Base-by-base conservation (phyloP, 2,113 vertebrate genomes). In the Tetraodon nigroviridis region DNA sequence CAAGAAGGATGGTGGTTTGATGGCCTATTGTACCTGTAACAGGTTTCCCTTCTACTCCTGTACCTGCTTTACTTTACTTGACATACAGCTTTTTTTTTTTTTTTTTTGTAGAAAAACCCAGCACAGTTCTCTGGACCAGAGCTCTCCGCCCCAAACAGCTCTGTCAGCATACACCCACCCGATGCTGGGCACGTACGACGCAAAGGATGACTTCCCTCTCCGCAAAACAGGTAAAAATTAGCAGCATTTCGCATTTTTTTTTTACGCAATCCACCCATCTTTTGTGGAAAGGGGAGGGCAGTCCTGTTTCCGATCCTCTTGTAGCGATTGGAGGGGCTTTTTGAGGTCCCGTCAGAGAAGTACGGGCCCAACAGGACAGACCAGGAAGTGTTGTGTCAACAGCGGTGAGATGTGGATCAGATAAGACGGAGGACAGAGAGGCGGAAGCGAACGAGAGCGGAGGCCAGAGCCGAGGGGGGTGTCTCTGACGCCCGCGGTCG, bases 101-200 rank as follows among this genome's bases (percentile, higher is more conserved):
- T 2, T 17, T 52, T 16, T 40, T 51, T 59, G 57, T 82, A 99
- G 97, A 91, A 98, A 97, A 85, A 98, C 96, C 0, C 97, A 99
- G 81, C 97, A 98, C 87, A 96, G 96, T 85, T 98, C 96, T 46
- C 85, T 99, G 84, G 97, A 99, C 85, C 95, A 99, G 93, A 97
- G 95, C 80, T 97, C 96, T 50, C 95, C 96, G 3, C 95, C 96
- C 3, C 97, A 97, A 82, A 93, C 94, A 0, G 89, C 92, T 8
- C 80, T 94, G 45, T 94, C 94, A 64, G 90, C 93, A 55, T 99
- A 94, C 87, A 94, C 92, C 88, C 94, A 97, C 67, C 93, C 93
- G 0, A 86, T 95, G 41, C 91, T 99, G 85, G 96, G 96, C 24
- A 92, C 94, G 83, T 98, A 98, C 0, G 97, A 99, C 85, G 88